Base-by-base conservation (phyloP, 2,797 vertebrate species). In the Sebastes trivittatus region DNA sequence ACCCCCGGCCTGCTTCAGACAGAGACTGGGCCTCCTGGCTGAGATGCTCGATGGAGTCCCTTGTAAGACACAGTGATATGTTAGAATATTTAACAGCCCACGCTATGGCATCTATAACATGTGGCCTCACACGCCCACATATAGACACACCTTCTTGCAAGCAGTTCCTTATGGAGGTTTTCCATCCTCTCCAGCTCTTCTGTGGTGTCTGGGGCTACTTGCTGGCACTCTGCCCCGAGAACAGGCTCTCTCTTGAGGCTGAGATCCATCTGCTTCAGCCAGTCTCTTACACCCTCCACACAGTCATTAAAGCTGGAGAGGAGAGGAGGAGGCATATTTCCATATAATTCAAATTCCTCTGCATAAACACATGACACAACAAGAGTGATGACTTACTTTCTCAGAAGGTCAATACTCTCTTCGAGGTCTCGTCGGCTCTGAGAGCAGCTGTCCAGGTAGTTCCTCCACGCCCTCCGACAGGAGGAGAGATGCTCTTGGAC, bases 251-350 rank as follows among this genome's bases (percentile, higher is more conserved):
- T 95, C 86, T 78, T 96, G 85, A 98, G 94, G 72, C 93, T 96
- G 88, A 96, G 94, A 87, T 97, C 95, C 96, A 97, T 97, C 91
- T 98, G 96, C 75, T 85, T 94, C 65, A 99, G 93, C 98, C 98
- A 99, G 78, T 94, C 82, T 77, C 85, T 96, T 87, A 97, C 88
- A 86, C 91, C 95, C 86, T 95, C 95, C 82, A 97, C 95, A 73
- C 93, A 95, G 74, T 95, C 94, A 86, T 98, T 96, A 95, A 98
- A 98, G 77, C 98, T 99, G 76, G 11, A 72, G 6, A 65, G 52
- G 11, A 72, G 30, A 55, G 7, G 25, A 55, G 7, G 5, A 63
- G 20, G 25, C 6, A 75, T 29, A 54, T 80, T 74, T 46, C 5
- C 3, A 38, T 20, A 81, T 46, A 4, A 73, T 25, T 73, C 5